Conservation (phyloP, 2,797 vertebrate species). For the Streptopelia turtur region DNA sequence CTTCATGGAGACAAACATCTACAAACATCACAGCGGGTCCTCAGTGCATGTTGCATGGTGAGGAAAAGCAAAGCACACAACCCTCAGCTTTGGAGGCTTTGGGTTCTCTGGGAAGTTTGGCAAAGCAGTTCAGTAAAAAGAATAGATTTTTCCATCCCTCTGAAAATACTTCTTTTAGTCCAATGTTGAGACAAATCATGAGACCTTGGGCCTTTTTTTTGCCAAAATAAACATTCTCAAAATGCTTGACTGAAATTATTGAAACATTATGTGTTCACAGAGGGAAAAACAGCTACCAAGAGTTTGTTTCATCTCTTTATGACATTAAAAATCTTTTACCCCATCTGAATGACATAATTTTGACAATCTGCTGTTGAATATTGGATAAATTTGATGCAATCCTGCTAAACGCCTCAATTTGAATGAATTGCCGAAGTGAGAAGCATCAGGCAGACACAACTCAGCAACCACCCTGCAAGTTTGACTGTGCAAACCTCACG, state of each 20-base stretch:
- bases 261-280: neutral
- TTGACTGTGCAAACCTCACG: neutral
- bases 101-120: neutral
- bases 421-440: neutral
- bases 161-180: conserved; percentile 11
- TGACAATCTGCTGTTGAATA: neutral
- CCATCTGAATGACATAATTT: neutral
- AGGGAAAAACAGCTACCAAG: neutral
- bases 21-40: neutral
- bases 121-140: neutral
- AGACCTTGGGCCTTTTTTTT: neutral
- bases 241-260: neutral
- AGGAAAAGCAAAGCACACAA: neutral
- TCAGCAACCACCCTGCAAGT: neutral
- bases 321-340: neutral
- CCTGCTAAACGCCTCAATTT: neutral
- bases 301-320: neutral
- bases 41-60: accelerated
- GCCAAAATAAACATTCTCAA: conserved; percentile 26
- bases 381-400: neutral
- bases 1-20: neutral
- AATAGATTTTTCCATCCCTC: neutral
- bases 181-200: neutral
- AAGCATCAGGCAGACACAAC: neutral
- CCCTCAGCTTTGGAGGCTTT: neutral